Percentiles rank a stretch among this genome's conserved stretches.
phyloP scores from a whole-genome alignment of 2,113 vertebrate species.

The Amazona vittata region DNA sequence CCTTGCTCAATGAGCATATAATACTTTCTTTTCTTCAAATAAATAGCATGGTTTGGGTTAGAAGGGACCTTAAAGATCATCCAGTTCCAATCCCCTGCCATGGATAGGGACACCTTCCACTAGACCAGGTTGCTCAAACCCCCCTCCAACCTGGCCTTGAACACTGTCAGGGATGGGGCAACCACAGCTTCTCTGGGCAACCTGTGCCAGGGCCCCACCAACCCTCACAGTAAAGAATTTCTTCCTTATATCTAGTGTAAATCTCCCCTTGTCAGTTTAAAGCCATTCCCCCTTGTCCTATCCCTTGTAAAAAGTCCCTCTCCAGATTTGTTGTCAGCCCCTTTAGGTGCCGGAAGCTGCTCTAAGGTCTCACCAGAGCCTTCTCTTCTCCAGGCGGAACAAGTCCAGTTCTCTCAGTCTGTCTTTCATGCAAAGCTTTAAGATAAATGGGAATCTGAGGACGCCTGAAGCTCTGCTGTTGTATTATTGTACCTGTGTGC shows the following conservation, averaged over 20 bases:
- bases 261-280: background rate
- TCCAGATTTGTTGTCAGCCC: background rate
- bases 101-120: background rate
- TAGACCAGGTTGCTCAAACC: background rate
- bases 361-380: background rate
- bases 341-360: background rate
- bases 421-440: background rate
- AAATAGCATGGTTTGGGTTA: background rate
- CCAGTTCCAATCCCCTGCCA: background rate
- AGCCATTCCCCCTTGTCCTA: background rate
- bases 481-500: background rate
- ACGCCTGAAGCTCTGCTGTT: background rate
- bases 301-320: background rate
- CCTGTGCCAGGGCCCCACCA: background rate
- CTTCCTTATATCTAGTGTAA: background rate
- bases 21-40: background rate
- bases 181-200: background rate
- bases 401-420: background rate
- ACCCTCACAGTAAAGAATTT: background rate
- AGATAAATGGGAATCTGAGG: background rate
- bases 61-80: background rate
- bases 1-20: background rate
- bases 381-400: background rate
- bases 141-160: background rate
- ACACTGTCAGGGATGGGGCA: background rate